Evolutionary conservation across 2,113 vertebrate species (phyloP).

Genomic region (Otus sunia): DNA sequence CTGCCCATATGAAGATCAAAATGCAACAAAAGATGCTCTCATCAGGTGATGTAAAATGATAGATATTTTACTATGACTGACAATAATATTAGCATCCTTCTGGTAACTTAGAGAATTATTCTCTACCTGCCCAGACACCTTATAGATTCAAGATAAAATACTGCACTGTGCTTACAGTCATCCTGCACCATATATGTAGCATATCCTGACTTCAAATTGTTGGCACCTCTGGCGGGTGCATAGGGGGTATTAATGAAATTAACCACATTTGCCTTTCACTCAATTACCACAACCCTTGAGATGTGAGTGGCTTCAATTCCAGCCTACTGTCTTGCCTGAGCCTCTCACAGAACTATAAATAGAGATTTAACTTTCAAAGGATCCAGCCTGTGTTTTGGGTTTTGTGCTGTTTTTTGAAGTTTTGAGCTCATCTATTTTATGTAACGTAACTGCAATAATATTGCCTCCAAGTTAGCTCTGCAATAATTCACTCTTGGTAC

Average conservation of each 20-base stretch:
- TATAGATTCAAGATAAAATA: constrained; percentile 8
- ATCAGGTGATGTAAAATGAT: background rate
- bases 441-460: constrained; percentile 68
- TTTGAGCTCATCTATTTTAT: constrained; percentile 69
- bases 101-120: background rate
- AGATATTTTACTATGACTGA: background rate
- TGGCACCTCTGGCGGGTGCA: background rate
- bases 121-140: background rate
- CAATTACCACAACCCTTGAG: constrained; percentile 22
- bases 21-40: background rate
- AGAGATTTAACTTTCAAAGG: constrained; percentile 70
- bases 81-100: background rate
- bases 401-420: constrained; percentile 45
- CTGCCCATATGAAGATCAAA: background rate
- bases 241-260: constrained; percentile 9
- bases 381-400: constrained; percentile 31
- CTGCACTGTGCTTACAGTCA: background rate
- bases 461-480: constrained; percentile 64
- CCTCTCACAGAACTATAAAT: constrained; percentile 14
- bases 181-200: background rate
- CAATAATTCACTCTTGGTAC: constrained; percentile 70
- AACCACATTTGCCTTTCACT: constrained; percentile 17
- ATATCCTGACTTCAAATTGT: background rate
- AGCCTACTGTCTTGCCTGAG: background rate
- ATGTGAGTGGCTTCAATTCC: constrained; percentile 23